These are phyloP conservation scores for Malacoctenus gilli DNA, from an alignment of 2,797 vertebrate species.

Conservation along the genomic window DNA sequence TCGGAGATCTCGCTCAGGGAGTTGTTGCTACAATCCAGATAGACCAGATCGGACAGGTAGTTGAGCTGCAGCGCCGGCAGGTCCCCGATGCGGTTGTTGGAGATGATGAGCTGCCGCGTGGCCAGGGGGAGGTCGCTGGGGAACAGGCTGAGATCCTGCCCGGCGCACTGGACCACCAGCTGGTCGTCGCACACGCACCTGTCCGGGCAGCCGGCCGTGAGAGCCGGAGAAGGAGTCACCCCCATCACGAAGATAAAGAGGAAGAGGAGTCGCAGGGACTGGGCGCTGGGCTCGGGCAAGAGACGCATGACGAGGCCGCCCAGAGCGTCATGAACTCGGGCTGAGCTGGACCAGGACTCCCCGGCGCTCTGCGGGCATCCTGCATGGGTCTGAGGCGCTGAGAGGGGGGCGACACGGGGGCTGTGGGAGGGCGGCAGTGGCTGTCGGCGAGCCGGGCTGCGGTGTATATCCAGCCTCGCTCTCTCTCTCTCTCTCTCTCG, in stretches of 20 bases:
- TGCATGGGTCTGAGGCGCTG: slow-evolving; percentile 74
- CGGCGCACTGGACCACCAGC: slow-evolving; percentile 90
- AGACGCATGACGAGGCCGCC: slow-evolving; percentile 82
- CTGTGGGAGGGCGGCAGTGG: slow-evolving; percentile 43
- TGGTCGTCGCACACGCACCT: slow-evolving; percentile 89
- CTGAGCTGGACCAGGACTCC: slow-evolving; percentile 78
- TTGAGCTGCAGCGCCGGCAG: slow-evolving; percentile 89
- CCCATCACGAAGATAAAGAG: slow-evolving; percentile 87
- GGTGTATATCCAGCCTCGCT: slow-evolving; percentile 69
- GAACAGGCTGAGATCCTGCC: slow-evolving; percentile 82
- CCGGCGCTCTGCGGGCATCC: slow-evolving; percentile 76
- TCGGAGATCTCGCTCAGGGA: slow-evolving; percentile 86
- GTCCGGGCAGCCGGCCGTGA: slow-evolving; percentile 83
- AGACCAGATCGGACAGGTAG: slow-evolving; percentile 92
- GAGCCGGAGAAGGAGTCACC: slow-evolving; percentile 82
- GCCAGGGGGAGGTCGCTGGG: slow-evolving; percentile 87
- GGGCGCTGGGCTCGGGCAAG: slow-evolving; percentile 77
- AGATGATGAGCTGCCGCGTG: slow-evolving; percentile 90
- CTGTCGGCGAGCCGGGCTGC: slow-evolving; percentile 58
- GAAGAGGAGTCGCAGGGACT: slow-evolving; percentile 80
- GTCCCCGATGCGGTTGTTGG: slow-evolving; percentile 85
- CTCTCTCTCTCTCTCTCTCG: slow-evolving; percentile 37
- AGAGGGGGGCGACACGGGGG: slow-evolving; percentile 39
- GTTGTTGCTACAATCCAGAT: slow-evolving; percentile 93
- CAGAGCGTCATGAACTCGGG: slow-evolving; percentile 81